A percentile compares a stretch with the other conserved stretches of the same genome.
phyloP scores from a whole-genome alignment of 2,797 vertebrate genomes.

The Mastacembelus armatus region DNA sequence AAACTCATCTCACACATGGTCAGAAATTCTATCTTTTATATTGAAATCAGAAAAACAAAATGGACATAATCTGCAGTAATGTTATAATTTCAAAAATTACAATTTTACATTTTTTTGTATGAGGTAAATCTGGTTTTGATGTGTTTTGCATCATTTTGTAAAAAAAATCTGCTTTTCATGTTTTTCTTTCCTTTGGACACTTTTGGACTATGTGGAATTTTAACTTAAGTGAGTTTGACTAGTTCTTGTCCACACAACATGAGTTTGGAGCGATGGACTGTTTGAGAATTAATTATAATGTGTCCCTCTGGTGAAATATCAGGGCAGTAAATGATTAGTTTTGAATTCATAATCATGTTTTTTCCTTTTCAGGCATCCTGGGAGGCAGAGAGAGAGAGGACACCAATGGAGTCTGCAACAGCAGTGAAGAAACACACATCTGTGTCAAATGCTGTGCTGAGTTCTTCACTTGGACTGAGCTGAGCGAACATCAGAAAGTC shows the following conservation, averaged over 20 bases:
- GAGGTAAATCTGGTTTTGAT: no score
- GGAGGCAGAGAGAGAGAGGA: slow-evolving; percentile 82
- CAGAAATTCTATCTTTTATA: no score
- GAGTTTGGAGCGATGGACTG: slow-evolving; percentile 20
- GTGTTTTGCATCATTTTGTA: slow-evolving; percentile 17
- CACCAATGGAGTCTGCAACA: slow-evolving; percentile 80
- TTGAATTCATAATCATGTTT: slow-evolving; percentile 46
- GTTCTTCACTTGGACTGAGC: slow-evolving; percentile 92
- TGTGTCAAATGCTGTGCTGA: slow-evolving; percentile 93
- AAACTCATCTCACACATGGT: background rate
- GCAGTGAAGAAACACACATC: slow-evolving; percentile 89
- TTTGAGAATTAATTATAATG: slow-evolving; percentile 9
- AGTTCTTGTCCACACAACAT: no score
- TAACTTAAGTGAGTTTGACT: no score
- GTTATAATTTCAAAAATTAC: no score
- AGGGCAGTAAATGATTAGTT: slow-evolving; percentile 13
- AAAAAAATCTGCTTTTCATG: slow-evolving; percentile 9
- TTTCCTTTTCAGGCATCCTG: slow-evolving; percentile 81
- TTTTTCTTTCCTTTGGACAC: slow-evolving; percentile 47
- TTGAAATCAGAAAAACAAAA: no score
- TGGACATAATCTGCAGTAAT: no score
- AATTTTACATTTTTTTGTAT: no score
- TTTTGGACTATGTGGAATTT: slow-evolving; percentile 24
- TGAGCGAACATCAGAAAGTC: slow-evolving; percentile 88
- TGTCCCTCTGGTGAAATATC: slow-evolving; percentile 12